Evolutionary conservation across 1,140 invertebrate species (phyloP), one percentile per base, ranked within the genome.

Genomic region (Hydropsyche tenuis): DNA sequence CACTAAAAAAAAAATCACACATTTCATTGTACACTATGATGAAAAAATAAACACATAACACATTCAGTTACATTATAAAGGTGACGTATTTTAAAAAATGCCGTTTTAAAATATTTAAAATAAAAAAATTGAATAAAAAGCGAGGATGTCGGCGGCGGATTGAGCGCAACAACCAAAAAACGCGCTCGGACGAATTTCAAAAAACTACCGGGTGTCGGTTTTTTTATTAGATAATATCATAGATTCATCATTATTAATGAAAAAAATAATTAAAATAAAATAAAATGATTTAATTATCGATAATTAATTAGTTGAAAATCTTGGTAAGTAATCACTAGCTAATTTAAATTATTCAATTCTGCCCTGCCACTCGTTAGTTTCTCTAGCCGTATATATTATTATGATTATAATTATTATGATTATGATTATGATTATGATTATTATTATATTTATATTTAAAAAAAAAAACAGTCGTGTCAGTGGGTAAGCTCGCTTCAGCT

Each of bases 291-390:
- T 76, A 73, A 76, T 76, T 76, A 73, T 72, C 65, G 68, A 76
- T 76, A 73, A 75, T 60, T 77, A 77, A 75, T 77, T 77, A 77
- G 76, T 77, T 77, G 76, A 69, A 48, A 74, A 37, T 69, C 73
- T 77, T 77, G 74, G 74, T 77, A 77, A 77, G 76, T 77, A 77
- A 77, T 77, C 76, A 77, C 76, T 77, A 77, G 76, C 76, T 77
- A 75, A 77, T 73, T 75, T 77, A 71, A 77, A 73, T 71, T 76
- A 74, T 74, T 77, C 69, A 75, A 71, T 73, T 77, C 76, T 77
- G 76, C 76, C 76, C 76, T 77, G 76, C 76, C 73, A 77, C 72
- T 75, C 74, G 76, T 77, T 77, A 77, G 76, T 73, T 73, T 75
- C 73, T 45, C 68, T 45, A 70, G 68, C 45, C 68, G 68, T 46